A percentile compares a stretch with the other conserved stretches of the same genome.
Evolutionary conservation across 2,888 invertebrate genomes (phyloP).

Genomic region (Diachrysia chrysitis): DNA sequence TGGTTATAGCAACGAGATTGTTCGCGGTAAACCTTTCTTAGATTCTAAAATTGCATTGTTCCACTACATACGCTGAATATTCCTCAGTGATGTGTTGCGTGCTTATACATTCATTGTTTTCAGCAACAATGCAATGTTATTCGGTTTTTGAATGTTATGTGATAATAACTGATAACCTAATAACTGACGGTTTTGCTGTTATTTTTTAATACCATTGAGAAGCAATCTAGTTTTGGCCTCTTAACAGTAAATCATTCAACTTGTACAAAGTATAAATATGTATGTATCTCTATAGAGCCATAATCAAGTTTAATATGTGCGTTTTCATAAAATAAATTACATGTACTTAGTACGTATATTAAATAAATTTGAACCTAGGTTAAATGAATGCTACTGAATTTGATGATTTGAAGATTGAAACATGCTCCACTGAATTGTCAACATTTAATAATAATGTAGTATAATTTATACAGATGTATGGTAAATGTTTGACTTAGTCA

Average conservation of each 20-base stretch:
- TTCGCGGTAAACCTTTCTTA: constrained; percentile 45
- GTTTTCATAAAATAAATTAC: background rate
- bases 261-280: background rate
- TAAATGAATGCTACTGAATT: background rate
- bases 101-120: constrained; percentile 26
- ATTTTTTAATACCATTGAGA: background rate
- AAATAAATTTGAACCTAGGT: too few relatives aligned
- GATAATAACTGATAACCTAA: background rate
- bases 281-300: background rate
- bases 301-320: background rate
- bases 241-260: background rate
- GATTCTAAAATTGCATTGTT: constrained; percentile 56
- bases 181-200: background rate
- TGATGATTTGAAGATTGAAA: constrained; percentile 16
- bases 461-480: constrained; percentile 40
- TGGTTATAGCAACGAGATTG: constrained; percentile 45
- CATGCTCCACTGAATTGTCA: constrained; percentile 8
- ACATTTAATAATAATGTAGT: constrained; percentile 27
- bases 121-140: constrained; percentile 22
- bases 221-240: background rate
- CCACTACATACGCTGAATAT: constrained; percentile 29
- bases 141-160: background rate
- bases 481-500: constrained; percentile 64
- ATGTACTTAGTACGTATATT: background rate
- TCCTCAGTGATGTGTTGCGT: constrained; percentile 25